Conservation (phyloP, 2,797 vertebrate genomes). For the Phrynocephalus guinanensis region DNA sequence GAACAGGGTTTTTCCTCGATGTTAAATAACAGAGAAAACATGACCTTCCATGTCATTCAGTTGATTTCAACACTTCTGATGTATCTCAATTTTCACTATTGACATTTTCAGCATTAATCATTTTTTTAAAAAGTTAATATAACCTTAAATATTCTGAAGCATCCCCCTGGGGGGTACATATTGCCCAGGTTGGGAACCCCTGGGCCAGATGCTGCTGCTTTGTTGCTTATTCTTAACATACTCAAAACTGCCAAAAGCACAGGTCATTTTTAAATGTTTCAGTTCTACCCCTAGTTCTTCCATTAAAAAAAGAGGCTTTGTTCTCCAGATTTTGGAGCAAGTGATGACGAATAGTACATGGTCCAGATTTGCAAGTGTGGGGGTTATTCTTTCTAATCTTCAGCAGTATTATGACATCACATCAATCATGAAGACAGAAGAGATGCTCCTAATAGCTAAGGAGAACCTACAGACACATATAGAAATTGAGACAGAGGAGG, state of each 20-base stretch:
- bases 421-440: constrained; percentile 79
- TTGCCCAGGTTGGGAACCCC: too few species aligned
- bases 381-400: constrained; percentile 41
- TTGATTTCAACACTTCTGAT: too few species aligned
- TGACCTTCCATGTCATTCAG: too few species aligned
- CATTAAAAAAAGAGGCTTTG: background rate
- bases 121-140: too few species aligned
- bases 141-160: too few species aligned
- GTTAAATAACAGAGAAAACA: too few species aligned
- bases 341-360: constrained; percentile 10
- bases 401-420: constrained; percentile 88
- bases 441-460: constrained; percentile 82
- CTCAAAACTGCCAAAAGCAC: background rate
- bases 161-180: too few species aligned
- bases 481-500: constrained; percentile 73
- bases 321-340: constrained; percentile 40
- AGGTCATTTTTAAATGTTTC: background rate
- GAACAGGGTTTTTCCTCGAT: too few species aligned
- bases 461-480: constrained; percentile 83
- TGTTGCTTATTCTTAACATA: background rate
- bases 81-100: too few species aligned
- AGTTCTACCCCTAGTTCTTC: background rate
- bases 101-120: too few species aligned
- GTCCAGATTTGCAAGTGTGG: constrained; percentile 19
- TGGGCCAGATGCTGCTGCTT: too few species aligned